phyloP scores from a whole-genome alignment of 2,113 vertebrate genomes.

The Equus quagga region DNA sequence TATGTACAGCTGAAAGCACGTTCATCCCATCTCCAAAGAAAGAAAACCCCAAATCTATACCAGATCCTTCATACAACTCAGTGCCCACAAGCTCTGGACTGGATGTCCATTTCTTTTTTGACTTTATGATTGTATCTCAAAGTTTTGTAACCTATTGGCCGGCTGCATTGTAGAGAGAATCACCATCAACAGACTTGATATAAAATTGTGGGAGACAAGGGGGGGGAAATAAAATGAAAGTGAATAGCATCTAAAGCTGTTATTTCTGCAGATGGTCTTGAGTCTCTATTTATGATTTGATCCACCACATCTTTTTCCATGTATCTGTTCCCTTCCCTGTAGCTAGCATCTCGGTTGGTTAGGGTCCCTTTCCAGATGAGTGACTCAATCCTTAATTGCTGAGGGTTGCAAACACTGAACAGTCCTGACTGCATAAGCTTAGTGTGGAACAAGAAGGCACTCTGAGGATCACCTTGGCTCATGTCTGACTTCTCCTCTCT shows the following conservation, averaged over 20 bases:
- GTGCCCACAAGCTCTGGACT: not conserved
- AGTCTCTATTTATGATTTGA: not conserved
- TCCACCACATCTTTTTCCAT: not conserved
- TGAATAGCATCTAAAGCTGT: not conserved
- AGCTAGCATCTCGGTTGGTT: not conserved
- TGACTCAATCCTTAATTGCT: not conserved
- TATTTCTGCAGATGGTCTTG: not conserved
- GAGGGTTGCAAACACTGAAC: not conserved
- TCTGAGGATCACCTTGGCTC: not conserved
- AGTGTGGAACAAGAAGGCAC: not conserved
- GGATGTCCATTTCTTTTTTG: not conserved
- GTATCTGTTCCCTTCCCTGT: not conserved
- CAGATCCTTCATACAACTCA: not conserved
- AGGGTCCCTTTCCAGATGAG: not conserved
- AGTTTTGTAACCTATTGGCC: not conserved
- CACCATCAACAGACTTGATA: not conserved
- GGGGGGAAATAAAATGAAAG: not conserved
- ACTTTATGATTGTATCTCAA: not conserved
- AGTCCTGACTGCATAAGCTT: not conserved
- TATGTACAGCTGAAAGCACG: not conserved
- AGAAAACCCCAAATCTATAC: not conserved
- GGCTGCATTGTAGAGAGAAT: not conserved
- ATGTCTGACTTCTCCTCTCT: not conserved
- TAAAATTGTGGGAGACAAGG: not conserved
- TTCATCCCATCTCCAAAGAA: not conserved